Evolutionary conservation across 2,113 vertebrate genomes (phyloP).

Genomic region (Smithornis capensis): DNA sequence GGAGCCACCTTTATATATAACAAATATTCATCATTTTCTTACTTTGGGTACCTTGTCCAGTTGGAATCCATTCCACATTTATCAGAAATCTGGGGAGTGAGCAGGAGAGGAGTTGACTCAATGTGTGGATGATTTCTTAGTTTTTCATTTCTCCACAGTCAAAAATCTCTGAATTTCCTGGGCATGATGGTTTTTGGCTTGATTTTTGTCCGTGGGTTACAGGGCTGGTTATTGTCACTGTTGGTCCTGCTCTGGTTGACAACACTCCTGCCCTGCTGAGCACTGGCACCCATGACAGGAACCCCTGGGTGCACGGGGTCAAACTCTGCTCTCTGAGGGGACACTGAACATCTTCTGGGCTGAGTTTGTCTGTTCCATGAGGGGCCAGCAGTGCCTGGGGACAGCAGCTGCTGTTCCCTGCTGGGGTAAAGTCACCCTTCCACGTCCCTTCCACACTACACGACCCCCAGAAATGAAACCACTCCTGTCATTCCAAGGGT

Average conservation of each 20-base stretch:
- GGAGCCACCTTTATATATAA: not conserved
- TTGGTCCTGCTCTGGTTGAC: not conserved
- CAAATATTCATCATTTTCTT: not conserved
- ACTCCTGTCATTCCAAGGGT: not conserved
- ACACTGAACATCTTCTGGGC: not conserved
- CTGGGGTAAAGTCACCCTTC: not conserved
- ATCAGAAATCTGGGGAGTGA: not conserved
- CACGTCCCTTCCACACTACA: too few relatives aligned
- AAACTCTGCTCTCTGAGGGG: not conserved
- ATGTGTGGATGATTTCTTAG: accelerated
- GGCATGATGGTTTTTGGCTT: accelerated
- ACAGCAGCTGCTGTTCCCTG: not conserved
- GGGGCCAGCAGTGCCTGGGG: not conserved
- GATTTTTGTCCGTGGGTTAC: accelerated
- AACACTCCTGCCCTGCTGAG: not conserved
- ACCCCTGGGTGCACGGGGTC: not conserved
- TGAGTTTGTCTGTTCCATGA: not conserved
- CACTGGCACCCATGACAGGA: too few relatives aligned
- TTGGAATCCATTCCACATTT: not conserved
- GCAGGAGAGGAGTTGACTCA: not conserved
- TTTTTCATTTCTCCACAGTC: not conserved
- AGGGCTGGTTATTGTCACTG: too few relatives aligned
- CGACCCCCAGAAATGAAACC: accelerated
- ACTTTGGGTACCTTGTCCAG: not conserved
- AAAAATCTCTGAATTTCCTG: not conserved